phyloP scores from a whole-genome alignment of 2,797 vertebrate genomes.

The Propithecus perrieri region DNA sequence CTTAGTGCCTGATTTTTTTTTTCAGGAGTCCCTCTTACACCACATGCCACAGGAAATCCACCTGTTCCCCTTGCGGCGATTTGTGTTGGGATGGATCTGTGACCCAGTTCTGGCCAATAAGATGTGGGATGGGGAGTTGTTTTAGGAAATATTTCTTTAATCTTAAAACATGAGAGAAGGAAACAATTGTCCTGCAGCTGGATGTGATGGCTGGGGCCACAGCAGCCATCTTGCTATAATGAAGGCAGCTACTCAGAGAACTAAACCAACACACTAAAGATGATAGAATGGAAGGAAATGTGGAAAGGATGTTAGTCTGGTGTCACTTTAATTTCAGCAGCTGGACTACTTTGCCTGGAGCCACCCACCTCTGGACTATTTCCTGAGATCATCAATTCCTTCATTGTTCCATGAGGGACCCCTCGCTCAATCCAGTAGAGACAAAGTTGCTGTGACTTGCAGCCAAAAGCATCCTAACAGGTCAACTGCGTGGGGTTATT shows the following conservation, averaged over 20 bases:
- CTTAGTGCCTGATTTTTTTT: not conserved
- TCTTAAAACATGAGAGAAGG: not conserved
- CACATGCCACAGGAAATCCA: not conserved
- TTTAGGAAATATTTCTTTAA: not conserved
- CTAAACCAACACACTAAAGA: not conserved
- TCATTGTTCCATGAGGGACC: not conserved
- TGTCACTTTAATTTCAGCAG: not conserved
- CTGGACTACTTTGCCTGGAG: not conserved
- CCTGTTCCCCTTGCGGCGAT: not conserved
- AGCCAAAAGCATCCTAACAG: not conserved
- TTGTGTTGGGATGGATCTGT: not conserved
- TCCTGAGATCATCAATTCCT: not conserved
- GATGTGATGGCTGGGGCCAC: not conserved
- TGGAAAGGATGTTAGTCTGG: not conserved
- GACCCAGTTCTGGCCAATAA: not conserved
- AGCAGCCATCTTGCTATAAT: constrained; percentile 31
- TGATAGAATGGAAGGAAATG: not conserved
- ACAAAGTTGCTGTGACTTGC: not conserved
- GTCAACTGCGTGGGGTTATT: not conserved
- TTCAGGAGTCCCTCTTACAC: not conserved
- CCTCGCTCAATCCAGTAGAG: not conserved
- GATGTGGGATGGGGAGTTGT: not conserved
- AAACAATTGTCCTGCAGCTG: not conserved
- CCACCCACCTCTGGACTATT: not conserved
- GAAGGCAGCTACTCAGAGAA: not conserved